A percentile compares a stretch with the other conserved stretches of the same genome.
Evolutionary conservation across 2,797 vertebrate species (phyloP).

Genomic region (Odontamblyopus rebecca): DNA sequence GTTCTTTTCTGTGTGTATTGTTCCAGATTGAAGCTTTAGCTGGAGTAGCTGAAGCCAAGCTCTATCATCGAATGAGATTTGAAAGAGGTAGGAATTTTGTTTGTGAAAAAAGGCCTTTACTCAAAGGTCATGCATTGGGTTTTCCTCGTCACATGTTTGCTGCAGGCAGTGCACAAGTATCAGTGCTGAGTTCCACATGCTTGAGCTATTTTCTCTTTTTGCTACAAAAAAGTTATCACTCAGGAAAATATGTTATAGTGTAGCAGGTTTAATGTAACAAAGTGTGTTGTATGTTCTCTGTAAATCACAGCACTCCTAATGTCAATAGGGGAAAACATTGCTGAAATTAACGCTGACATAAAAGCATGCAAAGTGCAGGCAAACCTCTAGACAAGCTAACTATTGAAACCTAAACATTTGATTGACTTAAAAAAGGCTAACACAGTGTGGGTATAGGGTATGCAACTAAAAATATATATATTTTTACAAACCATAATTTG

Average conservation of each 20-base stretch:
- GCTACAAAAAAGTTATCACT: background rate
- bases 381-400: too few relatives aligned
- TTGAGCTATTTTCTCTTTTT: slow-evolving; percentile 23
- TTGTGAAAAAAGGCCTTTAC: slow-evolving; percentile 18
- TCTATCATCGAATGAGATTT: slow-evolving; percentile 89
- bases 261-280: background rate
- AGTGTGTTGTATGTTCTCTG: background rate
- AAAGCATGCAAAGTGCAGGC: slow-evolving; percentile 10
- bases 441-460: too few relatives aligned
- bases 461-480: too few relatives aligned
- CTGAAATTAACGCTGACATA: slow-evolving; percentile 6
- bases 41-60: slow-evolving; percentile 81
- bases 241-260: background rate
- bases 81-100: slow-evolving; percentile 83
- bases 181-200: slow-evolving; percentile 39
- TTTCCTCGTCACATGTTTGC: slow-evolving; percentile 49
- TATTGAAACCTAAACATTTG: too few relatives aligned
- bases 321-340: slow-evolving; percentile 16
- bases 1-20: slow-evolving; percentile 41
- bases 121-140: slow-evolving; percentile 14
- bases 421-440: too few relatives aligned
- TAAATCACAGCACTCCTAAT: background rate
- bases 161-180: slow-evolving; percentile 28
- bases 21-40: slow-evolving; percentile 89
- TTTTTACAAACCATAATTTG: too few relatives aligned